Evolutionary conservation across 2,888 invertebrate genomes (phyloP), one percentile per base, ranked within the genome.

Genomic region (Acanthosepion esculentum): DNA sequence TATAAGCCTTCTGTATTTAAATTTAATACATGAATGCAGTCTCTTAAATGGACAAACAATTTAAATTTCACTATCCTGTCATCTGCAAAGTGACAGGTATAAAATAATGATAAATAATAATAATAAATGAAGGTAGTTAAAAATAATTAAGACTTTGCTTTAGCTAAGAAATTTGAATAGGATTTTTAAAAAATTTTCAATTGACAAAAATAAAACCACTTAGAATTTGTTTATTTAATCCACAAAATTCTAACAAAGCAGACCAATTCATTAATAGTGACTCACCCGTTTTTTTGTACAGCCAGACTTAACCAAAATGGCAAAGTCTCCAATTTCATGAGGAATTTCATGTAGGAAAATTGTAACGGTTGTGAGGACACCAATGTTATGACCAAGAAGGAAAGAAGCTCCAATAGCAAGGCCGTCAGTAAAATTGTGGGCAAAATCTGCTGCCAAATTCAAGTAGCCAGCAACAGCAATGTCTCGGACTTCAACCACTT

Each of bases 281-380:
- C 94, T 96, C 96, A 98, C 98, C 98, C 99, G 99, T 97, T 98
- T 98, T 96, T 99, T 98, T 20, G 98, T 98, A 97, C 99, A 99
- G 50, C 99, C 99, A 94, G 99, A 99, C 97, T 99, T 99, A 95
- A 99, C 98, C 94, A 99, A 98, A 97, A 99, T 99, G 29, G 99
- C 99, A 98, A 99, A 99, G 97, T 99, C 99, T 91, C 99, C 99
- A 97, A 99, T 99, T 98, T 99, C 99, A 98, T 99, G 99, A 26
- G 99, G 99, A 95, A 99, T 99, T 98, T 99, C 99, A 97, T 99
- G 99, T 93, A 99, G 98, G 94, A 99, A 98, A 97, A 99, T 99
- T 4, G 99, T 99, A 91, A 99, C 98, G 53, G 99, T 99, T 33
- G 99, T 99, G 29, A 99, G 96, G 91, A 97, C 96, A 20, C 97